Base-by-base conservation (phyloP, 2,888 invertebrate genomes). In the Hydrotaea diabolus region DNA sequence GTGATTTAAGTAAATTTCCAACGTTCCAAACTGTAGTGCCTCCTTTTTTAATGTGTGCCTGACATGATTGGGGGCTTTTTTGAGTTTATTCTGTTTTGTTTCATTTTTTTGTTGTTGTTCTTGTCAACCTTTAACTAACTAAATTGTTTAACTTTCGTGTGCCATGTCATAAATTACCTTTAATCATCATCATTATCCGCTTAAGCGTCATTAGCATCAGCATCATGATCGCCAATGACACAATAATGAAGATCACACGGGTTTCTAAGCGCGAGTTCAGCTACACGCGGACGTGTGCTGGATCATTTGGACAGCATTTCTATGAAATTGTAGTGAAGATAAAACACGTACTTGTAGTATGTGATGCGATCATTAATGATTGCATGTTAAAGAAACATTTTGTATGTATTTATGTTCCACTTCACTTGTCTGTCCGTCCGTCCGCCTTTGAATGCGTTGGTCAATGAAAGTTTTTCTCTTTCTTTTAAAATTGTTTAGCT, bases 401-500 rank as follows among this genome's bases (percentile, higher is more conserved):
- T 72, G 71, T 53, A 21, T 49, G 15, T 57, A 55, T n/a, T 7
- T 23, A 59, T 59, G 59, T 15, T 59, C 26, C 59, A 26, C 21
- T 11, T 23, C 59, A 17, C 13, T 19, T 19, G 17, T 62, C 31
- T 7, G 53, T 72, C 36, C 36, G 11, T 46, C 36, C 13, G 31
- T 75, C 4, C 11, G 26, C 17, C 7, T 17, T 15, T 36, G 39
- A 15, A 21, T 55, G 11, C 64, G 19, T 11, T 43, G 19, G 55
- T 31, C 17, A 71, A 77, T 26, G 77, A 81, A 84, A 77, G 74
- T 77, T 55, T 57, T 31, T 66, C 21, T 71, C 71, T 80, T 78
- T 79, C 49, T 59, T 69, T 78, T 15, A 66, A 11, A 64, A 73
- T 74, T n/a, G n/a, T n/a, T n/a, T n/a, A n/a, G n/a, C n/a, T n/a